Evolutionary conservation across 2,797 vertebrate genomes (phyloP), one percentile per base, ranked within the genome.

Genomic region (Mormyrus hasselquistii): DNA sequence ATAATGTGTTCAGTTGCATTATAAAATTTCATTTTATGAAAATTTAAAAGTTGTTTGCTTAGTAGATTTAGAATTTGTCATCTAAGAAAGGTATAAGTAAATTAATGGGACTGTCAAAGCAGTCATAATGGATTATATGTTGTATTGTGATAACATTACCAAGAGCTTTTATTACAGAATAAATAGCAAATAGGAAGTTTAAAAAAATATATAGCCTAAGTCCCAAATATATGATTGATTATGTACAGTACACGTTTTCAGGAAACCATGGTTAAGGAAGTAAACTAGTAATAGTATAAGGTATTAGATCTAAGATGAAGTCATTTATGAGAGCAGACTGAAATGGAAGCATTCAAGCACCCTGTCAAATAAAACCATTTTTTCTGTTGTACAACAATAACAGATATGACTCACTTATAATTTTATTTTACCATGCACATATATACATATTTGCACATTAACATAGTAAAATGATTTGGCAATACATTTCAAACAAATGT

Each of bases 401-500:
- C 2, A 83, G 19, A 83, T 25, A 83, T n/a, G n/a, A 83, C 79
- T 83, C 44, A 83, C 47, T 83, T 44, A 83, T 50, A 41, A 49
- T 47, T 83, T 83, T 83, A 83, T 83, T 83, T 83, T 10, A 25
- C 79, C 79, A 47, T 47, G 19, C 79, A 83, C 41, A n/a, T 83
- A 76, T 76, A 76, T 76, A 76, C 62, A 69, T 47, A 44, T 83
- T n/a, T 49, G 38, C 79, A 83, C 79, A 83, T 49, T 83, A 83
- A 83, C 44, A 83, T 83, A 83, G 44, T 41, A 83, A 83, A 83
- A 83, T 22, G 41, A 25, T 83, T 50, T 83, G 79, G 79, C 8
- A 83, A 83, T 83, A 83, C 19, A 83, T 12, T 47, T n/a, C 19
- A 50, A 83, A 83, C 41, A n/a, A 41, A 83, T 83, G 79, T 47